Evolutionary conservation across 2,888 invertebrate genomes (phyloP), one percentile per base, ranked within the genome.

Genomic region (Lithophane ornitopus): DNA sequence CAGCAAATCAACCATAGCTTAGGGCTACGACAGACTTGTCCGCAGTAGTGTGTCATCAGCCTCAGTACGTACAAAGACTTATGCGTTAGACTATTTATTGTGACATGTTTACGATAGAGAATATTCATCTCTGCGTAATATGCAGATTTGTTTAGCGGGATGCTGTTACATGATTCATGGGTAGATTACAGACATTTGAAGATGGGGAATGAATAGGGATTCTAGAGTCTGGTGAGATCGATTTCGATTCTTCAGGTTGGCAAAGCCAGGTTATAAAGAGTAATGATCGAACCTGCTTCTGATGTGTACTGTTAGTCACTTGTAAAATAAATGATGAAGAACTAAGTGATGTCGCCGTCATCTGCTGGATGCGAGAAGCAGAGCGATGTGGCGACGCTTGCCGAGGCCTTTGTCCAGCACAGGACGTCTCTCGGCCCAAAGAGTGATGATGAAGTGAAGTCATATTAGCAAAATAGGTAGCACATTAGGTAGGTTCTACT

Each of bases 1-100:
- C n/a, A 61, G 80, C 80, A 78, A 78, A 78, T 78, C 79, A 78
- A 61, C 44, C 52, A 73, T 78, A 73, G 80, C 81, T 81, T 70
- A 66, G 22, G 70, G 70, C 66, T 49, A 67, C 58, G 65, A 78
- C 74, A 73, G 56, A 70, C 49, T 61, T 59, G 66, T 75, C 58
- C 62, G 39, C 67, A 16, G 71, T 12, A 63, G 62, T 76, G 83
- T 82, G 81, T 69, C 75, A 49, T 61, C 75, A 70, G 28, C 78
- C 61, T 82, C 58, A 66, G 68, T 71, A 26, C 34, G 28, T 52
- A 78, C 70, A 77, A 76, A 76, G 68, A 61, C 58, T 77, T 73
- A 71, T 77, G 71, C 74, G 79, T 77, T 74, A 71, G 41, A 58
- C 70, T 85, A 86, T 84, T 85, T 80, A 78, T 70, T 76, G 41